Evolutionary conservation across 2,888 invertebrate genomes (phyloP), one percentile per base, ranked within the genome.

Genomic region (Callyntrura sp.): DNA sequence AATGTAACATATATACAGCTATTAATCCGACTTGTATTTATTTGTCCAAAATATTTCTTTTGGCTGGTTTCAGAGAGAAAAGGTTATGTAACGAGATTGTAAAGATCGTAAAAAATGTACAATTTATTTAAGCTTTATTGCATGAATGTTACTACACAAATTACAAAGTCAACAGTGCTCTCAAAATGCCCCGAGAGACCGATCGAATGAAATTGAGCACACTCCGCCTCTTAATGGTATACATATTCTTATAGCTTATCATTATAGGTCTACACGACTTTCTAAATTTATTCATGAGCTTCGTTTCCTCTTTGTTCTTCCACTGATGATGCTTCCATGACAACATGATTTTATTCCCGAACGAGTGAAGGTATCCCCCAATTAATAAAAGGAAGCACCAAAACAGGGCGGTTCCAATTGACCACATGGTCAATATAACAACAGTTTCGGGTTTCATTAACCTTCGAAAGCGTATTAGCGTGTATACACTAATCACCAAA

Each of bases 241-340:
- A 60, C 1, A n/a, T 8, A 43, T n/a, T 60, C 17, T 20, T n/a
- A 43, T 51, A 62, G 20, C 20, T 12, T 12, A 82, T 6, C 43
- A 43, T 82, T 8, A 82, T 3, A 5, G 82, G 82, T 20, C 62
- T 82, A 43, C 82, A 82, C 3, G 82, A 82, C 20, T 82, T 82
- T 17, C 62, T 43, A 82, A 82, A 82, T 43, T 62, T 82, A 1
- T 6, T 9, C 82, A 82, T 62, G 14, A 62, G 43, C 35, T 43
- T 62, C 20, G 1, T 43, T 4, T 82, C 82, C 43, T 43, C 6
- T 12, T 43, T 62, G 12, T 9, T 17, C 4, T 17, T 35, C 82
- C 82, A 82, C n/a, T 55, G 28, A 43, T 82, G 82, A 35, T 43
- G 35, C 62, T 62, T 82, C 82, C 82, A 82, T 1, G 62, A 62